Conservation (phyloP, 37 sponge, comb jelly and placozoan species). For the Petrosia ficiformis region DNA sequence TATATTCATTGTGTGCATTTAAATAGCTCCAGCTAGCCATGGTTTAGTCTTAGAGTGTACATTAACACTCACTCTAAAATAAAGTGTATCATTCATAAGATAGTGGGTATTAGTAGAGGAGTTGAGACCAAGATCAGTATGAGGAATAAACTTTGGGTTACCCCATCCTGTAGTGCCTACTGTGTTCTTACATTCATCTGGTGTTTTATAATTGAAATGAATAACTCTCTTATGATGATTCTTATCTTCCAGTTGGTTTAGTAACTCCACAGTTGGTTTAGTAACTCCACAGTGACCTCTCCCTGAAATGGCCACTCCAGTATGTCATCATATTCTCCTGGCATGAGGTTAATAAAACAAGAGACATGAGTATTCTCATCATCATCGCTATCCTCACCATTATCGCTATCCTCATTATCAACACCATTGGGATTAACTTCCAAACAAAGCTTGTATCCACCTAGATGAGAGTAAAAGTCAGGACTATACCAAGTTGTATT, state of each 20-base stretch:
- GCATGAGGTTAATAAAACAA: too few species aligned
- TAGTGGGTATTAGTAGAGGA: neutral
- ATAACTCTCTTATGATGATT: neutral
- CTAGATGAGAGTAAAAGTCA: neutral
- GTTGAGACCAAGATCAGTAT: neutral
- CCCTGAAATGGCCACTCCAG: constrained; percentile 26
- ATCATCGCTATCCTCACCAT: too few species aligned
- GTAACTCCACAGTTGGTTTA: too few species aligned
- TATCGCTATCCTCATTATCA: too few species aligned
- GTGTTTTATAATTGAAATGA: neutral
- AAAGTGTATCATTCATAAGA: constrained; percentile 17
- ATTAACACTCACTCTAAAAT: neutral
- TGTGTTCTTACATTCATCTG: neutral
- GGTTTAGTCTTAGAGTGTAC: neutral
- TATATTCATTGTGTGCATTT: too few species aligned
- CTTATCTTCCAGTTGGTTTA: too few species aligned
- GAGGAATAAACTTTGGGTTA: neutral
- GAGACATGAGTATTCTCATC: neutral
- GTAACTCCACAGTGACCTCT: constrained; percentile 1
- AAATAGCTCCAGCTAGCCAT: too few species aligned
- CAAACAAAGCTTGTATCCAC: neutral
- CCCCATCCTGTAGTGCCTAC: neutral
- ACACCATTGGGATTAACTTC: neutral
- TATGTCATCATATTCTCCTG: too few species aligned
- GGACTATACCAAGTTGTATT: neutral